Conservation (phyloP, 2,797 vertebrate genomes). For the Acipenser transmontanus region DNA sequence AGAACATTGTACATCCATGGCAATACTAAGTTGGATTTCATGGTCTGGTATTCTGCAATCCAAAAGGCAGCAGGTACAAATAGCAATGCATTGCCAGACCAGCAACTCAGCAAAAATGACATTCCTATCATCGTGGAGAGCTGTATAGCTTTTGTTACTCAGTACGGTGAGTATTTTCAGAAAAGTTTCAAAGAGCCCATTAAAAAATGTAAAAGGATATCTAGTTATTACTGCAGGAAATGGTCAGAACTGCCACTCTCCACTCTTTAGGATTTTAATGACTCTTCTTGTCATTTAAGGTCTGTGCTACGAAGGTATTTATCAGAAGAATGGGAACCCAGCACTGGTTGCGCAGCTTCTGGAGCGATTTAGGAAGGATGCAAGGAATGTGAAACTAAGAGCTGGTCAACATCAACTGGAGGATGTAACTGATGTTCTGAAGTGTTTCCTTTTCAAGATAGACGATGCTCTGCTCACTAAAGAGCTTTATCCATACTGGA, state of each 20-base stretch:
- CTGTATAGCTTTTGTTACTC: conserved; percentile 94
- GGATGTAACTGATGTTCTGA: conserved; percentile 83
- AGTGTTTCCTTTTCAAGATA: conserved; percentile 74
- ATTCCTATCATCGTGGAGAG: conserved; percentile 92
- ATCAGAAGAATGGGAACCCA: conserved; percentile 71
- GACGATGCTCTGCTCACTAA: conserved; percentile 90
- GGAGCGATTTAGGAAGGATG: conserved; percentile 78
- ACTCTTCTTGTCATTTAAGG: conserved; percentile 50
- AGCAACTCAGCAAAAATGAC: conserved; percentile 91
- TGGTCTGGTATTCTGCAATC: conserved; percentile 85
- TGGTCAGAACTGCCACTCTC: too few relatives aligned
- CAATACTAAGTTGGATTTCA: conserved; percentile 80
- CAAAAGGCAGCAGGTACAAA: conserved; percentile 84
- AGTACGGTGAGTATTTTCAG: conserved; percentile 75
- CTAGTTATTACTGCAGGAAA: too few relatives aligned
- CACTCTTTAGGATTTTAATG: too few relatives aligned
- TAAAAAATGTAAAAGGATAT: too few relatives aligned
- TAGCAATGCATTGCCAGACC: conserved; percentile 80
- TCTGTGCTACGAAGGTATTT: conserved; percentile 79
- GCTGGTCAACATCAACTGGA: conserved; percentile 77
- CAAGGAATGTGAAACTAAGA: conserved; percentile 83
- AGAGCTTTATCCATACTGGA: conserved; percentile 93
- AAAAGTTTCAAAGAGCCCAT: too few relatives aligned
- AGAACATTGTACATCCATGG: conserved; percentile 90
- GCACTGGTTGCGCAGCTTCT: conserved; percentile 63